These are phyloP conservation scores for Psittacula cyanocephala DNA, from an alignment of 2,113 vertebrate species.

Conservation along the genomic window DNA sequence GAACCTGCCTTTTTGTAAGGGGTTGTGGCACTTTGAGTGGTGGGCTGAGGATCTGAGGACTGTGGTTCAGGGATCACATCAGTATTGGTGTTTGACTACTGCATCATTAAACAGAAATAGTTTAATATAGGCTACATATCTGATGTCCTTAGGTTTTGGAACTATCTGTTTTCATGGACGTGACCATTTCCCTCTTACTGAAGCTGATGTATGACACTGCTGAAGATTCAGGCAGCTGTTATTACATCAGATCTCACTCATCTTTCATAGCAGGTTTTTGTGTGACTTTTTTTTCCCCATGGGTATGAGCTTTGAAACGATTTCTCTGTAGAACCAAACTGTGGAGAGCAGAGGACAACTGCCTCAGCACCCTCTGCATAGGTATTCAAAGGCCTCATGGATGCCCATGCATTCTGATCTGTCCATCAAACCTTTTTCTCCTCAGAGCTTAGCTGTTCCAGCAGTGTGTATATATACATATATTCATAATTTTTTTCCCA, in stretches of 20 bases:
- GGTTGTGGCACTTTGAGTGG: background rate
- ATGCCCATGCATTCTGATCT: background rate
- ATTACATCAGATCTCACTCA: background rate
- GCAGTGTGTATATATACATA: accelerated
- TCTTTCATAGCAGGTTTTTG: background rate
- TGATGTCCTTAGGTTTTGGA: background rate
- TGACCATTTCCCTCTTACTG: background rate
- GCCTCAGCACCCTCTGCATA: background rate
- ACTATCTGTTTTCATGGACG: background rate
- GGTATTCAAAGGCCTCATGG: background rate
- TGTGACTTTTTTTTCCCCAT: accelerated
- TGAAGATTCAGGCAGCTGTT: background rate
- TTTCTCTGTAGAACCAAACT: background rate
- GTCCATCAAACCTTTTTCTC: background rate
- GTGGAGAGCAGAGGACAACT: background rate
- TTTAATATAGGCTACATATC: background rate
- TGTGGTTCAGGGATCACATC: background rate
- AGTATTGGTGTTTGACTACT: background rate
- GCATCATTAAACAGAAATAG: background rate
- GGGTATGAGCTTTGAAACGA: background rate
- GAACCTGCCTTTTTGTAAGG: background rate
- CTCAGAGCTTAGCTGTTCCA: background rate
- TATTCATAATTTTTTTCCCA: too few species aligned
- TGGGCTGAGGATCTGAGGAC: background rate
- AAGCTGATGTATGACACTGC: background rate